Percentiles rank a stretch among this genome's conserved stretches.
These are phyloP conservation scores for Platycheirus albimanus DNA, from an alignment of 2,888 invertebrate species.

Conservation along the genomic window DNA sequence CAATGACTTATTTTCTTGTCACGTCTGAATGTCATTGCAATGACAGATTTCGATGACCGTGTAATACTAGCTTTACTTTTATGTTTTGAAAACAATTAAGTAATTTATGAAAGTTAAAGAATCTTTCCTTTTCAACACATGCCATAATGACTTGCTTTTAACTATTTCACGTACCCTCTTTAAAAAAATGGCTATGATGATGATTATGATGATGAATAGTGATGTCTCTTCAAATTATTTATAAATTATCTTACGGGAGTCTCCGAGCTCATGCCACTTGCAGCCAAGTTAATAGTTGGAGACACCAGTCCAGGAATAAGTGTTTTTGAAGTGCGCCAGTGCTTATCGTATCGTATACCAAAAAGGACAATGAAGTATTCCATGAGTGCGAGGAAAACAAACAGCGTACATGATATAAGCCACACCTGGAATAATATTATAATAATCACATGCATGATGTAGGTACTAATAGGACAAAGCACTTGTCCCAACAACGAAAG, in stretches of 20 bases:
- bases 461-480: conserved; percentile 6
- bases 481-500: conserved; percentile 1
- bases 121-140: too few relatives aligned
- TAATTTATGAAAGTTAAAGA: too few relatives aligned
- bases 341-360: conserved; percentile 87
- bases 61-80: too few relatives aligned
- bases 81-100: too few relatives aligned
- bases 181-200: too few relatives aligned
- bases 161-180: too few relatives aligned
- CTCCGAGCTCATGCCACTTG: conserved; percentile 76
- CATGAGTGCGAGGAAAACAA: conserved; percentile 86
- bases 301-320: conserved; percentile 71
- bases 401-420: conserved; percentile 87
- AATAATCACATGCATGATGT: conserved; percentile 3
- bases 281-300: conserved; percentile 79
- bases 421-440: conserved; percentile 82
- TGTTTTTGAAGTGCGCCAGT: conserved; percentile 83
- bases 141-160: too few relatives aligned
- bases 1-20: too few relatives aligned
- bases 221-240: conserved; percentile 4
- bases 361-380: conserved; percentile 87
- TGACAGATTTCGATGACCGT: too few relatives aligned
- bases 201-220: not conserved
- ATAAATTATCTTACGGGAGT: conserved; percentile 73
- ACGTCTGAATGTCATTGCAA: too few relatives aligned